Evolutionary conservation across 2,888 invertebrate genomes (phyloP).

Genomic region (Eilema griseolum): DNA sequence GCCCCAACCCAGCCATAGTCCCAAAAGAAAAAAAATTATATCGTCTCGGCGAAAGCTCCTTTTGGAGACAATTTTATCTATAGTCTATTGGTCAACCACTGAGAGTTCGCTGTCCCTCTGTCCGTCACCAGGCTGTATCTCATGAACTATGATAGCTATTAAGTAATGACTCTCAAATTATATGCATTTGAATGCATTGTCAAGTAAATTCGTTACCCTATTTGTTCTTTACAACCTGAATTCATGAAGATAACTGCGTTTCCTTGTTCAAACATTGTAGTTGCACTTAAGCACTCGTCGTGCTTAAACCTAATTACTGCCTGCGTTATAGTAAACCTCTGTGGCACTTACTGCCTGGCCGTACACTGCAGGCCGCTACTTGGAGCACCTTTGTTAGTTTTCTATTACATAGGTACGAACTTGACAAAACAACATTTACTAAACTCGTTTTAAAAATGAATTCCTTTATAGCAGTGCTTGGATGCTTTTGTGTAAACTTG

Average conservation of each 20-base stretch:
- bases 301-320: slow-evolving; percentile 4
- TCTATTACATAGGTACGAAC: not conserved
- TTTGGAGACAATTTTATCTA: too few species aligned
- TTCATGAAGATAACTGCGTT: not conserved
- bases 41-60: too few species aligned
- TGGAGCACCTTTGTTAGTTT: not conserved
- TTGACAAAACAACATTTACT: not conserved
- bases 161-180: too few species aligned
- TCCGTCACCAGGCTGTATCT: too few species aligned
- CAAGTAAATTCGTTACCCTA: not conserved
- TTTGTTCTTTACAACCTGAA: not conserved
- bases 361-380: not conserved
- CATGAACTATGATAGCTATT: too few species aligned
- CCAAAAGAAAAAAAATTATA: not conserved
- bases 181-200: too few species aligned
- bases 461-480: not conserved
- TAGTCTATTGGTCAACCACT: too few species aligned
- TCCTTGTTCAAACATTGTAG: not conserved
- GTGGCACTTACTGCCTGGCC: not conserved
- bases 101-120: too few species aligned
- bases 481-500: not conserved
- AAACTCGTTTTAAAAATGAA: not conserved
- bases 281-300: not conserved
- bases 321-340: not conserved
- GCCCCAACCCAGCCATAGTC: not conserved